These are phyloP conservation scores for Scytalopus superciliaris DNA, from an alignment of 2,113 vertebrate genomes.

Conservation along the genomic window DNA sequence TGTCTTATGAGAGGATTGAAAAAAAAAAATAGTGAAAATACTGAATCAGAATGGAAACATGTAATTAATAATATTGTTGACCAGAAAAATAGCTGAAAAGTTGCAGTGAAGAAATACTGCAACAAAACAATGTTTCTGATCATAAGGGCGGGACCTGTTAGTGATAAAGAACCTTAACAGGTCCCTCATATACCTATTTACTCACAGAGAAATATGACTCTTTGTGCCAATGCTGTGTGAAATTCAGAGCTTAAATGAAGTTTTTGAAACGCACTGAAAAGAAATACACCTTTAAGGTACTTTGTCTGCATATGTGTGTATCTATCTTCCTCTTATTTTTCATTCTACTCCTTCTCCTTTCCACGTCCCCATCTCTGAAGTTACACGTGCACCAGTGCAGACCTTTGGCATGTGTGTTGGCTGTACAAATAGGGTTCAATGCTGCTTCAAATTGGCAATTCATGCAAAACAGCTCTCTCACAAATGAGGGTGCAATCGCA, in stretches of 20 bases:
- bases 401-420: not conserved
- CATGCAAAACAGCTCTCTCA: not conserved
- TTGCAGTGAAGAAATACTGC: not conserved
- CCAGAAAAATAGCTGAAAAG: not conserved
- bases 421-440: not conserved
- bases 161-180: not conserved
- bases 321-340: not conserved
- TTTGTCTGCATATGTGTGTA: not conserved
- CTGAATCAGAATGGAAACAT: not conserved
- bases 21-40: not conserved
- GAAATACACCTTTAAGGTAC: not conserved
- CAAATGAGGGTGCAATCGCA: fast-evolving
- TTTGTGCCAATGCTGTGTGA: not conserved
- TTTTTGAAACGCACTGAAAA: not conserved
- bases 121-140: not conserved
- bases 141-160: not conserved
- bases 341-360: not conserved
- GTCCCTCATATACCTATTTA: not conserved
- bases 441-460: not conserved
- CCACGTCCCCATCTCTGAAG: not conserved
- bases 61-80: not conserved
- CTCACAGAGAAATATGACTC: not conserved
- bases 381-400: not conserved
- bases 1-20: not conserved
- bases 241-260: not conserved